Evolutionary conservation across 2,113 vertebrate genomes (phyloP), one percentile per base, ranked within the genome.

Genomic region (Sphyrna mokarran): DNA sequence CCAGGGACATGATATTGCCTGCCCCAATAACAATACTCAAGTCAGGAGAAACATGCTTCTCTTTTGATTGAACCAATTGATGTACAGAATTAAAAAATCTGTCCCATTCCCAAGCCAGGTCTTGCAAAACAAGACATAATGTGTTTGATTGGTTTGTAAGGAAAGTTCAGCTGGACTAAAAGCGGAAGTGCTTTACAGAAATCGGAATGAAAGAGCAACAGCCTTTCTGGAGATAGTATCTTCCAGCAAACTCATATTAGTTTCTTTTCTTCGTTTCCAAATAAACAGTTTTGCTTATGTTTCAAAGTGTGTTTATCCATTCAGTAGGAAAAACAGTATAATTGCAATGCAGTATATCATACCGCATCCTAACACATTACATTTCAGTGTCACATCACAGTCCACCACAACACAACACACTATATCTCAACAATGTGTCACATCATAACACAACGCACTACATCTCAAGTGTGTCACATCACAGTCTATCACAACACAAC

Each of bases 101-200:
- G 18, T 3, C 33, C 33, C 11, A 80, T 80, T 80, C 43, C 43
- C 98, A 0, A 98, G 98, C 96, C 98, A 98, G 5, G 3, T 18
- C 14, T 96, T 97, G 98, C 90, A 97, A 96, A 96, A 97, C 97
- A 93, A 97, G 0, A 96, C 97, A 1, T 98, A 29, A 9, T 29
- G 23, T 72, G 98, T 23, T 96, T 98, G 91, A 97, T 97, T 0
- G 98, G 98, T 91, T 68, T 54, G 95, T 0, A 97, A 98, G 97
- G 97, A 68, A 97, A 97, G 96, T 98, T 98, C 26, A 97, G 97
- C 14, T 98, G 98, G 97, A 97, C 96, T 13, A 97, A 98, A 9
- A 97, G 97, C 94, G 98, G 98, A 95, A 0, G 98, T 98, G 54
- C 96, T 96, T 58, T 98, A 97, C 96, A 98, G 98, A 96, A 98